Evolutionary conservation across 2,113 vertebrate genomes (phyloP), one percentile per base, ranked within the genome.

Genomic region (Pterocles burchelli): DNA sequence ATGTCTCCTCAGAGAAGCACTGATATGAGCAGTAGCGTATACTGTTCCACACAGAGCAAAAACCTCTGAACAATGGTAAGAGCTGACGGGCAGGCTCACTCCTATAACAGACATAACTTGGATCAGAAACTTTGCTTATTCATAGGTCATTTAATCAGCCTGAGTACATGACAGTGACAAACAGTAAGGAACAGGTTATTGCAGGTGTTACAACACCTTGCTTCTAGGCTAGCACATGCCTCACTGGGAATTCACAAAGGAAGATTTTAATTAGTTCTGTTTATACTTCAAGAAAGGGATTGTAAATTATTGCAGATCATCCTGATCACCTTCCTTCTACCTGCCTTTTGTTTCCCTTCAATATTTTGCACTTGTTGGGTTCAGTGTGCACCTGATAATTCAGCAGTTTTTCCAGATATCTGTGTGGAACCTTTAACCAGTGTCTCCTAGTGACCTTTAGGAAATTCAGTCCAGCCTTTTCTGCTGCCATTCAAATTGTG

Each of bases 11-110:
- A n/a, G 15, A 85, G 49, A 51, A 70, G 25, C 58, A 87, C 3
- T 41, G 1, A 55, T 65, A 21, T 61, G 26, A 90, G 55, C 24
- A 61, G 19, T 24, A 66, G 11, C 13, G 19, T 11, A 20, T 28
- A 34, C 34, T 29, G 51, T 26, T 54, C 8, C 22, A 29, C 36
- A 13, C 16, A 33, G 51, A 84, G 22, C 1, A 67, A 63, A 61
- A 70, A 8, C 0, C 45, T 38, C 15, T 31, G 21, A 73, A 41
- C 7, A 34, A 28, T 11, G 7, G 18, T 26, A 68, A n/a, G 7
- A 59, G 58, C 16, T 52, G 57, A 38, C 0, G 4, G 34, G 12
- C 16, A 71, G 59, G n/a, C 13, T 15, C 0, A 0, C 22, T 91
- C 25, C 58, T 38, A 1, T 1, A 73, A 41, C 19, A 59, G 25